A percentile compares a stretch with the other conserved stretches of the same genome.
Evolutionary conservation across 2,113 vertebrate genomes (phyloP).

Genomic region (Leiothrix lutea): DNA sequence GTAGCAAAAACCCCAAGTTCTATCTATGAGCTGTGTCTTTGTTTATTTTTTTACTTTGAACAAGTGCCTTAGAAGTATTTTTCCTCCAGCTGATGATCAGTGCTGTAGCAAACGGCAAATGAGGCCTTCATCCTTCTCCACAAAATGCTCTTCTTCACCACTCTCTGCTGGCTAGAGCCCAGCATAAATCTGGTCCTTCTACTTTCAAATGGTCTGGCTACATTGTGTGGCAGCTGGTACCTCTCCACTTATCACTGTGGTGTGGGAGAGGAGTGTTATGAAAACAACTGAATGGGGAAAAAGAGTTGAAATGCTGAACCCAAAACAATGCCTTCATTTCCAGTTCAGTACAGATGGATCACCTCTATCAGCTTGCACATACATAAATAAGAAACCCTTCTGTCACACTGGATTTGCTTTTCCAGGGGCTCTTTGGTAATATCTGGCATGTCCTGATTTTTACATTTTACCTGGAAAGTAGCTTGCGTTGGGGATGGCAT

Average conservation of each 20-base stretch:
- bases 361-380: not conserved
- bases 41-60: constrained; percentile 74
- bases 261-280: not conserved
- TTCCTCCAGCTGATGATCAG: constrained; percentile 66
- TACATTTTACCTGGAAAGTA: not conserved
- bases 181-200: constrained; percentile 28
- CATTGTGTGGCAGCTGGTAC: not conserved
- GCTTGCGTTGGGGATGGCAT: not conserved
- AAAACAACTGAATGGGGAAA: not conserved
- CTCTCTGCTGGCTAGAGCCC: not conserved
- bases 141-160: not conserved
- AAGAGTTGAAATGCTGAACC: not conserved
- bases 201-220: constrained; percentile 45
- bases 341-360: not conserved
- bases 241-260: not conserved
- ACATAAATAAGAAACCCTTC: not conserved
- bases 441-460: not conserved
- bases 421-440: not conserved
- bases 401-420: not conserved
- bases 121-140: constrained; percentile 59
- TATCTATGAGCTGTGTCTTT: constrained; percentile 43
- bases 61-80: constrained; percentile 90
- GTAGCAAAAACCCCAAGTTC: not conserved
- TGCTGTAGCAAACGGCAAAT: constrained; percentile 54
- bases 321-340: not conserved